Percentiles rank a stretch among this genome's conserved stretches.
Conservation (phyloP, 2,888 invertebrate genomes). For the Apamea epomidion region DNA sequence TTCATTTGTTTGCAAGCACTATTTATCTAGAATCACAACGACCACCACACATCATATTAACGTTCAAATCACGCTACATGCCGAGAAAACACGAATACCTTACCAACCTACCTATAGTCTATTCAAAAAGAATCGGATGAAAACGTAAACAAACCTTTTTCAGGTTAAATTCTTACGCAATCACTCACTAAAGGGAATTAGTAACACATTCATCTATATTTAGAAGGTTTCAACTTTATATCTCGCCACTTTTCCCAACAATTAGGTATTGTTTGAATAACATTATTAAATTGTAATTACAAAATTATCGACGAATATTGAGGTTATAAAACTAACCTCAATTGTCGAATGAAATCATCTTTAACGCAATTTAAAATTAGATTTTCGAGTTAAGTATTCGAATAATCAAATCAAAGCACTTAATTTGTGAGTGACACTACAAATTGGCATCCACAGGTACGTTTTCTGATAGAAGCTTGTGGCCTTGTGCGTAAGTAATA, state of each 20-base stretch:
- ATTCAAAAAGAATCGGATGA: background rate
- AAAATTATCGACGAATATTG: too few relatives aligned
- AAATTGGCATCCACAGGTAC: background rate
- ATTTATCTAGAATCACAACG: background rate
- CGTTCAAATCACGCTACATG: conserved; percentile 14
- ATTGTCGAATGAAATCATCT: background rate
- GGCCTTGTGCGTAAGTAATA: too few relatives aligned
- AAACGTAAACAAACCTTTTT: background rate
- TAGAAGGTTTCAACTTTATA: background rate
- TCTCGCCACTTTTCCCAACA: background rate
- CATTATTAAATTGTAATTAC: background rate
- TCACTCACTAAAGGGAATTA: background rate
- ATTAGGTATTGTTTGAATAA: background rate
- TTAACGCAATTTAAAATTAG: background rate
- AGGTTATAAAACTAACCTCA: background rate
- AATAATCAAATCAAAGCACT: background rate
- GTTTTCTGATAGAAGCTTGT: background rate
- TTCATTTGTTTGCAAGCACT: background rate
- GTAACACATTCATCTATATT: background rate
- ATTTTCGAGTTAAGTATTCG: background rate
- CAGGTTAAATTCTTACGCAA: background rate
- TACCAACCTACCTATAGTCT: background rate
- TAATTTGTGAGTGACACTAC: background rate
- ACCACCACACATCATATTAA: background rate
- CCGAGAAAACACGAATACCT: conserved; percentile 5